Percentiles rank a stretch among this genome's conserved stretches.
Evolutionary conservation across 30 jellyfish, hydroid and myxozoan species (phyloP).

Genomic region (Nemopilema nomurai): DNA sequence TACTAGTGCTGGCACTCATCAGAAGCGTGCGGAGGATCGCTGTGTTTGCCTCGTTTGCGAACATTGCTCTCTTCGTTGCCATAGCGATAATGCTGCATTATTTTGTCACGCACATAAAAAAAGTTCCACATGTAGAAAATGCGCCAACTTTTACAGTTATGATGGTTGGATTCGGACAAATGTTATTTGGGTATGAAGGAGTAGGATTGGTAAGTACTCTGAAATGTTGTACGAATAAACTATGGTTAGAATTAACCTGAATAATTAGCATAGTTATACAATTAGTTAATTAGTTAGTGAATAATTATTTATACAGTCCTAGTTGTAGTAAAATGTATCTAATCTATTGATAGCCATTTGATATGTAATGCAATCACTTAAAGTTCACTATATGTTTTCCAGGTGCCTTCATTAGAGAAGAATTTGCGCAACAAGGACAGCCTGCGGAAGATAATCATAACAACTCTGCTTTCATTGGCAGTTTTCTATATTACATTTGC

Average conservation of each 20-base stretch:
- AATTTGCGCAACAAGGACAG: slow-evolving; percentile 56
- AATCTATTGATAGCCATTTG: no score
- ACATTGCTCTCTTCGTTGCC: slow-evolving; percentile 12
- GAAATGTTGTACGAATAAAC: no score
- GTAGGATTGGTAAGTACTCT: slow-evolving; percentile 72
- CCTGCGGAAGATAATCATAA: slow-evolving; percentile 40
- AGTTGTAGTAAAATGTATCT: no score
- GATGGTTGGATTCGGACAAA: slow-evolving; percentile 85
- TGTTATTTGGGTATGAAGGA: slow-evolving; percentile 93
- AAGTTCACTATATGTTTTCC: neutral
- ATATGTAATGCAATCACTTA: no score
- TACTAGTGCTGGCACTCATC: slow-evolving; percentile 51
- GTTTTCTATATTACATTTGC: slow-evolving; percentile 64
- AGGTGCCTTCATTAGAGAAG: slow-evolving; percentile 81
- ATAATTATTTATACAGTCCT: no score
- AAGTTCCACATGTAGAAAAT: slow-evolving; percentile 55
- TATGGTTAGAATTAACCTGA: no score
- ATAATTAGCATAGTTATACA: no score
- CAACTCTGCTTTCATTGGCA: slow-evolving; percentile 34
- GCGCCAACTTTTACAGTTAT: slow-evolving; percentile 18
- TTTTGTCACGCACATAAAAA: slow-evolving; percentile 40
- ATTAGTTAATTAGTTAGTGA: no score
- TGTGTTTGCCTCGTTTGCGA: slow-evolving; percentile 59
- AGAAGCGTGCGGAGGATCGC: slow-evolving; percentile 55
- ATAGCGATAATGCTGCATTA: slow-evolving; percentile 2